Conservation (phyloP, 2,888 invertebrate genomes). For the Volucella inanis region DNA sequence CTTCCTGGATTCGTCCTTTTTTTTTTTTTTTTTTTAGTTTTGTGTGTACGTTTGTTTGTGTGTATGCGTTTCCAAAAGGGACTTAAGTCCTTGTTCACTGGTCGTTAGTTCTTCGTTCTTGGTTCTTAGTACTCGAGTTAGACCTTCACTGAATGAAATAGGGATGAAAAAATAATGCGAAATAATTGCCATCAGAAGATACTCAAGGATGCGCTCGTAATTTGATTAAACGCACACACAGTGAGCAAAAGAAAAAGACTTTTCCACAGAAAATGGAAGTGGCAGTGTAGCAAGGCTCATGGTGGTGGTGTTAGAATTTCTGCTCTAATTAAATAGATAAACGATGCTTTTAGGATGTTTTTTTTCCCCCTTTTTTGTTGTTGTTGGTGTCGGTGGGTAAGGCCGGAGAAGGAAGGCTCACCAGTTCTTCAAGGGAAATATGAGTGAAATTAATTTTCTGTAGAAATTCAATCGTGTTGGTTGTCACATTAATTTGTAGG, state of each 20-base stretch:
- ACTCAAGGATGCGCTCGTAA: slow-evolving; percentile 74
- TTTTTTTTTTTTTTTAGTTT: neutral
- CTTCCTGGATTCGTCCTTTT: slow-evolving; percentile 20
- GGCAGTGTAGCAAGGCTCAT: neutral
- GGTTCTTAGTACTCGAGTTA: slow-evolving; percentile 31
- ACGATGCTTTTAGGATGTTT: slow-evolving; percentile 51
- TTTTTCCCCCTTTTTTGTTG: neutral
- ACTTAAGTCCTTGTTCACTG: too few species aligned
- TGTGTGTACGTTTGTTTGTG: slow-evolving; percentile 12
- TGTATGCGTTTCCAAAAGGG: slow-evolving; percentile 35
- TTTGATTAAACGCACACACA: slow-evolving; percentile 73
- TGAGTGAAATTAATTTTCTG: slow-evolving; percentile 59
- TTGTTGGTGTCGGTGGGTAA: too few species aligned
- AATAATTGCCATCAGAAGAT: slow-evolving; percentile 72
- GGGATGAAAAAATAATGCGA: slow-evolving; percentile 70
- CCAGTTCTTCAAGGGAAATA: slow-evolving; percentile 50
- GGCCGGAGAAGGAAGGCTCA: slow-evolving; percentile 25
- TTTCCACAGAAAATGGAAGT: slow-evolving; percentile 16
- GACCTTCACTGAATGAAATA: slow-evolving; percentile 42
- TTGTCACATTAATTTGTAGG: slow-evolving; percentile 2
- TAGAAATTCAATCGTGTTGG: slow-evolving; percentile 21
- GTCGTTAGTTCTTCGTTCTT: too few species aligned
- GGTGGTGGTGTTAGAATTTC: slow-evolving; percentile 20
- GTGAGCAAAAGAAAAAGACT: slow-evolving; percentile 59
- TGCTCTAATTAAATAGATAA: slow-evolving; percentile 68